Evolutionary conservation across 2,113 vertebrate genomes (phyloP).

Genomic region (Ascaphus truei): DNA sequence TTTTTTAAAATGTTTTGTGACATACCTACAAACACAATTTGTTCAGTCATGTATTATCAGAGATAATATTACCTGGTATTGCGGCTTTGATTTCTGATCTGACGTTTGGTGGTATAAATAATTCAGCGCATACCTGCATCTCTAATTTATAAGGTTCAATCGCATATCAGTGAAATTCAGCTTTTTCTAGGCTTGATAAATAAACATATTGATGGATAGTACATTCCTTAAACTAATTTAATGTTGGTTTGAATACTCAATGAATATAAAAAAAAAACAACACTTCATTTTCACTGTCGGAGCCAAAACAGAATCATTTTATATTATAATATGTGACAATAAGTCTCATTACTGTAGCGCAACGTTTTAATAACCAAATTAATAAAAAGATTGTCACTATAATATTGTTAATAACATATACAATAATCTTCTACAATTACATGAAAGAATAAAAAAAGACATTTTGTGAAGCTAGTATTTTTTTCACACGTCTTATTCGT

Average conservation of each 20-base stretch:
- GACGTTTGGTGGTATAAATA: background rate
- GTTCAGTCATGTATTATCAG: background rate
- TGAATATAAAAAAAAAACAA: background rate
- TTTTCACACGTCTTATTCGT: background rate
- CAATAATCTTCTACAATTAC: background rate
- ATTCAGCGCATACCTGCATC: background rate
- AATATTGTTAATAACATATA: background rate
- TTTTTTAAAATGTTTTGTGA: no score
- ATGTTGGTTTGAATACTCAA: no score
- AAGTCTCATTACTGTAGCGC: background rate
- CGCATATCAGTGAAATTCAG: background rate
- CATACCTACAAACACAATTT: background rate
- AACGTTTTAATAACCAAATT: background rate
- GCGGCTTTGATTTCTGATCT: background rate
- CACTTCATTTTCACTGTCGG: background rate
- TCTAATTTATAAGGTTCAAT: conserved; percentile 10
- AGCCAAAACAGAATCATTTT: background rate
- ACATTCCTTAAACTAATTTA: background rate
- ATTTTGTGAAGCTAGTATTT: no score
- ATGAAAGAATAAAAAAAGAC: no score
- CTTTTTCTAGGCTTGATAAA: background rate
- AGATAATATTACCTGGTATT: background rate
- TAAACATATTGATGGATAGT: conserved; percentile 9
- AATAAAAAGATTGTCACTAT: background rate
- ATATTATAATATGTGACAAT: background rate